Conservation (phyloP, 92 coral and sea anemone genomes). For the Phenganax stokvisi region DNA sequence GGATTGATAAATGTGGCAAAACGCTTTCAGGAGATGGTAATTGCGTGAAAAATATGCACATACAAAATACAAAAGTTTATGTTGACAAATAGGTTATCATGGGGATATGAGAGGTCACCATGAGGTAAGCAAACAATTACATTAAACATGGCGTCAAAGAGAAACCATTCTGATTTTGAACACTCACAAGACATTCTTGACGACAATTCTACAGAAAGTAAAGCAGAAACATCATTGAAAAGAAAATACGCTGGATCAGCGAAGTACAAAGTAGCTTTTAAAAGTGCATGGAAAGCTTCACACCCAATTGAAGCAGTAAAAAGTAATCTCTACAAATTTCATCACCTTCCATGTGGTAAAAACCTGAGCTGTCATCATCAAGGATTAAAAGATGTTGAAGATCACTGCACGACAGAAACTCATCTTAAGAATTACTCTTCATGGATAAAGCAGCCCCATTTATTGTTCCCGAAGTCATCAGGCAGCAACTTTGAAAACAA, state of each 20-base stretch:
- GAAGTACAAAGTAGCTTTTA: constrained; percentile 14
- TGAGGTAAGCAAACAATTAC: no score
- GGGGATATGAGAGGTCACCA: no score
- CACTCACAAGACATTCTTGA: no score
- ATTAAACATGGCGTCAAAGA: no score
- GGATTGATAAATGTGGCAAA: no score
- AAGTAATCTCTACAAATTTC: constrained; percentile 12
- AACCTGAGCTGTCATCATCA: constrained; percentile 28
- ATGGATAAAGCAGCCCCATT: constrained; percentile 4
- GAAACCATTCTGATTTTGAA: no score
- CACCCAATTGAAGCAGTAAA: constrained; percentile 9
- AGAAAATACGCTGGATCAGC: constrained; percentile 19
- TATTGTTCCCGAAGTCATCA: neutral
- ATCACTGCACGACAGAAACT: constrained; percentile 29
- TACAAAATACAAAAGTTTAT: no score
- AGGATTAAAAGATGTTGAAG: constrained; percentile 26
- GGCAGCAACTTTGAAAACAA: constrained; percentile 8
- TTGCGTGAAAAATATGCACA: no score
- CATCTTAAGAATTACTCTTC: constrained; percentile 26
- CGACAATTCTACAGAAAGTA: no score
- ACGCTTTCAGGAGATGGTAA: no score
- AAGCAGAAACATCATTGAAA: constrained; percentile 18
- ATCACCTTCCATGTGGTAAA: constrained; percentile 4
- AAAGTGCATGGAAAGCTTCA: constrained; percentile 21
- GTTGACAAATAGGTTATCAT: no score